phyloP scores from a whole-genome alignment of 2,797 vertebrate species.

The Halcyon badia region DNA sequence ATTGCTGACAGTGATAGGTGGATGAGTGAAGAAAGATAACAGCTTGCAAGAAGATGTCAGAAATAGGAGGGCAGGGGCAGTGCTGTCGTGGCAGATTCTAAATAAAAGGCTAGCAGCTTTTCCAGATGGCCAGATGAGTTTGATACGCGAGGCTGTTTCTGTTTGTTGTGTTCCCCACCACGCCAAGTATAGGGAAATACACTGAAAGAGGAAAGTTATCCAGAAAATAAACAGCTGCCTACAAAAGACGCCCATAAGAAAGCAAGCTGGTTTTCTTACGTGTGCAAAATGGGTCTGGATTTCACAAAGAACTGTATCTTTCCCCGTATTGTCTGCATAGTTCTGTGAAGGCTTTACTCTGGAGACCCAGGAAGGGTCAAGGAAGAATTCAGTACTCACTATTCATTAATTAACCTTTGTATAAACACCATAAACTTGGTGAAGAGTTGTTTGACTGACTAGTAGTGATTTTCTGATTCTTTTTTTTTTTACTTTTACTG shows the following conservation, averaged over 20 bases:
- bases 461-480: neutral
- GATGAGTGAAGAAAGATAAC: neutral
- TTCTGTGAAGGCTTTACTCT: neutral
- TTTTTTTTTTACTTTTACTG: neutral
- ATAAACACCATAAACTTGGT: neutral
- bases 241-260: neutral
- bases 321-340: neutral
- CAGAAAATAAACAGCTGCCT: neutral
- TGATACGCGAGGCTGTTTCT: neutral
- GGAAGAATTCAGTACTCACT: neutral
- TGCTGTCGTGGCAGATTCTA: neutral
- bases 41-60: neutral
- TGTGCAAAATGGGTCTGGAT: neutral
- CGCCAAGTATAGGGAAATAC: neutral
- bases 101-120: neutral
- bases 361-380: neutral
- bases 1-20: neutral
- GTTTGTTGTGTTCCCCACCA: neutral
- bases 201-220: neutral
- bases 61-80: neutral
- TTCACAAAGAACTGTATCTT: neutral
- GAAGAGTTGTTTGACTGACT: neutral
- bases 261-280: neutral
- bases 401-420: neutral
- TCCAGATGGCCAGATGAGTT: neutral